Conservation (phyloP, 2,797 vertebrate genomes). For the Fringilla coelebs region DNA sequence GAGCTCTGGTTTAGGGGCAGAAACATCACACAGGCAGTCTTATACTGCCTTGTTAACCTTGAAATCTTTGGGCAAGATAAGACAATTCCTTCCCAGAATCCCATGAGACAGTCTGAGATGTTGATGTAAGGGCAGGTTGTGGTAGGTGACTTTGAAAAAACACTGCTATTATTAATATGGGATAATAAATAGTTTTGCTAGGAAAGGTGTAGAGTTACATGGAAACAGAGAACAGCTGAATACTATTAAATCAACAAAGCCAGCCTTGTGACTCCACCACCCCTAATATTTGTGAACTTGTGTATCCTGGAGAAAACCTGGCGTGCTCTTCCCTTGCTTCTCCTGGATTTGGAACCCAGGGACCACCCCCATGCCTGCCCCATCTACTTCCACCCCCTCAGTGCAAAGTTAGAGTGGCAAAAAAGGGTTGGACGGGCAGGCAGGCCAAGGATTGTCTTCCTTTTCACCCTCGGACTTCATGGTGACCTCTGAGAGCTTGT, state of each 20-base stretch:
- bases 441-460: background rate
- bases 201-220: conserved; percentile 43
- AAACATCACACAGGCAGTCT: background rate
- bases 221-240: conserved; percentile 43
- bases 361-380: background rate
- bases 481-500: background rate
- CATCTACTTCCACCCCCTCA: background rate
- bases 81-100: background rate
- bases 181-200: conserved; percentile 30
- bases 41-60: background rate
- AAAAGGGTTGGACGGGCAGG: background rate
- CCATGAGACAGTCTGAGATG: background rate
- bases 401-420: background rate
- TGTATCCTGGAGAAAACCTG: background rate
- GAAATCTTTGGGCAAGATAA: background rate
- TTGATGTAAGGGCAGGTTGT: background rate
- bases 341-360: background rate
- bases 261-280: background rate
- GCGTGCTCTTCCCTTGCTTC: background rate
- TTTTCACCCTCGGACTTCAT: background rate
- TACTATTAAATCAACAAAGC: conserved; percentile 43
- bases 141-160: conserved; percentile 42
- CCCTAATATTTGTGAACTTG: background rate
- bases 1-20: background rate
- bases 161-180: conserved; percentile 30